These are phyloP conservation scores for Cantharis rustica DNA, from an alignment of 2,888 invertebrate genomes.

Conservation along the genomic window DNA sequence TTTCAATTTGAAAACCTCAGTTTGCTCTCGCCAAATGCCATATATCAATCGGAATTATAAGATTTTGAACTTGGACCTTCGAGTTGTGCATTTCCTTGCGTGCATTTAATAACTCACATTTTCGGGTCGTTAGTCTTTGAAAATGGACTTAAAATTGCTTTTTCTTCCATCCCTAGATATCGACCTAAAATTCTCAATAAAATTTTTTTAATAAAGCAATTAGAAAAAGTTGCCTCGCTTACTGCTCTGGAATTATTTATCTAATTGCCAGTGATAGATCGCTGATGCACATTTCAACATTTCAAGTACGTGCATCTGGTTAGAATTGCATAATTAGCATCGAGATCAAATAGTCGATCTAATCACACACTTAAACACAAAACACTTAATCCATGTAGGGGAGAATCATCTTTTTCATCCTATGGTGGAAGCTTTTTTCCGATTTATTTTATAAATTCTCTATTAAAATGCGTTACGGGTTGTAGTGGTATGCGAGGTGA, in stretches of 20 bases:
- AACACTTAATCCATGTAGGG: conserved; percentile 26
- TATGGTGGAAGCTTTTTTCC: conserved; percentile 8
- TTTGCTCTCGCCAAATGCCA: background rate
- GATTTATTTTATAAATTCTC: conserved; percentile 13
- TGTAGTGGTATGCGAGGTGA: background rate
- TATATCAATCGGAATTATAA: background rate
- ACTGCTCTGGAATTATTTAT: background rate
- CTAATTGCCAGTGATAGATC: conserved; percentile 16
- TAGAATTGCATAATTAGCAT: conserved; percentile 32
- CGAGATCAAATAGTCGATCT: conserved; percentile 9
- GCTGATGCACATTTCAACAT: conserved; percentile 10
- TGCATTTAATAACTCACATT: conserved; percentile 9
- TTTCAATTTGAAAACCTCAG: background rate
- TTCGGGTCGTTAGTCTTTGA: conserved; percentile 7
- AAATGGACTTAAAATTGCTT: conserved; percentile 1
- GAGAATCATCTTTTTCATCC: conserved; percentile 19
- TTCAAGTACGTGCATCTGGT: conserved; percentile 28
- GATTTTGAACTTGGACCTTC: background rate
- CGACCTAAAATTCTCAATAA: background rate
- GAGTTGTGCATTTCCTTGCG: background rate
- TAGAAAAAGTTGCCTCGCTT: background rate
- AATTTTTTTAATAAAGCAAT: background rate
- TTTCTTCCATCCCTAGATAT: background rate
- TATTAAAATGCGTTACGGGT: conserved; percentile 13
- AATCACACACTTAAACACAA: conserved; percentile 11